Evolutionary conservation across 64 coral and sea anemone genomes (phyloP).

Genomic region (Actinia equina): DNA sequence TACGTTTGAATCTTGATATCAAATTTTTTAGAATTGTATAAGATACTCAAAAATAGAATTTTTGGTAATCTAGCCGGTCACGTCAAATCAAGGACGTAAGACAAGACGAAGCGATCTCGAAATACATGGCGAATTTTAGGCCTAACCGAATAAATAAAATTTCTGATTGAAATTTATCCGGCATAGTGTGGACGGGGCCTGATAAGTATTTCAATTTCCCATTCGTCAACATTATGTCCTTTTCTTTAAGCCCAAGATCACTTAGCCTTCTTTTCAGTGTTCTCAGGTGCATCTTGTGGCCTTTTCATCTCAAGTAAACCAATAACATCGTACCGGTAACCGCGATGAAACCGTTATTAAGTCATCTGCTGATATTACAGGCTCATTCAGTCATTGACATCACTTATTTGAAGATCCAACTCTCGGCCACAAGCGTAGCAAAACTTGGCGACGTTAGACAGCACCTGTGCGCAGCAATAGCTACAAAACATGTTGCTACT

Average conservation of each 20-base stretch:
- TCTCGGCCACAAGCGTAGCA: constrained; percentile 17
- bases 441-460: neutral
- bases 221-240: constrained; percentile 33
- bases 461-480: neutral
- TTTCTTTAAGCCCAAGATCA: constrained; percentile 46
- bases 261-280: constrained; percentile 42
- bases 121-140: neutral
- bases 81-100: too few species aligned
- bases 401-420: neutral
- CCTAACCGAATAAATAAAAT: too few species aligned
- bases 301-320: constrained; percentile 33
- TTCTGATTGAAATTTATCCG: neutral
- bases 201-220: constrained; percentile 42
- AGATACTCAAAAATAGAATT: too few species aligned
- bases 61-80: too few species aligned
- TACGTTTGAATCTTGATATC: too few species aligned
- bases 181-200: constrained; percentile 30
- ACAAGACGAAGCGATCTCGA: too few species aligned
- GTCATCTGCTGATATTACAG: too few species aligned
- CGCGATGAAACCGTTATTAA: constrained; percentile 28
- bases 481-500: neutral
- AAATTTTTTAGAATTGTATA: neutral
- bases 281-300: constrained; percentile 36
- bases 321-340: constrained; percentile 53
- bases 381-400: constrained; percentile 18